Conservation (phyloP, 2,888 invertebrate species). For the Conomelus anceps region DNA sequence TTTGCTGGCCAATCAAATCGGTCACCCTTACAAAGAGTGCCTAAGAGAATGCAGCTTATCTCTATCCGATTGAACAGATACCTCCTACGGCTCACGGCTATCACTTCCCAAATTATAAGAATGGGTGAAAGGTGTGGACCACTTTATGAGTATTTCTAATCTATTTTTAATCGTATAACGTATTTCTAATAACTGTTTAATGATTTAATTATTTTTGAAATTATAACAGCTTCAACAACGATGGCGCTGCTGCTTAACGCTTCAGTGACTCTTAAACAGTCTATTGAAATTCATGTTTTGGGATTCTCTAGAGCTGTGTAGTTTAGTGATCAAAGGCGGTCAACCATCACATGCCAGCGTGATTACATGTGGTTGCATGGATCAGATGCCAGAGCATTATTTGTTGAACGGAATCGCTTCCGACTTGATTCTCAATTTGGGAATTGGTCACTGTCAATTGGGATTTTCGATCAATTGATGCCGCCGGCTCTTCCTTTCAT, state of each 20-base stretch:
- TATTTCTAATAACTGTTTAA: background rate
- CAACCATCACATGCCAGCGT: background rate
- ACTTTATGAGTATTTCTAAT: too few species aligned
- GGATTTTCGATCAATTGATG: background rate
- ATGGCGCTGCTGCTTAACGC: background rate
- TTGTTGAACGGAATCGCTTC: background rate
- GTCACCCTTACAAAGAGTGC: too few species aligned
- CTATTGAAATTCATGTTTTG: background rate
- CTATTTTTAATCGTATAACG: background rate
- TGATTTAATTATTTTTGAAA: background rate
- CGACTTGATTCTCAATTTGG: background rate
- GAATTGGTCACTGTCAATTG: background rate
- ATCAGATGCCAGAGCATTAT: too few species aligned
- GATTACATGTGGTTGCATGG: background rate
- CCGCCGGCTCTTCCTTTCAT: background rate
- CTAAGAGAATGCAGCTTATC: too few species aligned
- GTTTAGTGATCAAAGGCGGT: background rate
- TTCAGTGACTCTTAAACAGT: background rate
- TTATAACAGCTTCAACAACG: background rate
- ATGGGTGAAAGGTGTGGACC: background rate
- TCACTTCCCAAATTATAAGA: too few species aligned
- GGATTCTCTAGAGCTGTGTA: background rate
- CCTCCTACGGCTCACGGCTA: too few species aligned
- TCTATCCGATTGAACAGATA: too few species aligned
- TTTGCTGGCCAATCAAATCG: too few species aligned